Percentiles rank a stretch among this genome's conserved stretches.
These are phyloP conservation scores for Heterotilapia buettikoferi DNA, from an alignment of 2,113 vertebrate genomes.

Conservation along the genomic window DNA sequence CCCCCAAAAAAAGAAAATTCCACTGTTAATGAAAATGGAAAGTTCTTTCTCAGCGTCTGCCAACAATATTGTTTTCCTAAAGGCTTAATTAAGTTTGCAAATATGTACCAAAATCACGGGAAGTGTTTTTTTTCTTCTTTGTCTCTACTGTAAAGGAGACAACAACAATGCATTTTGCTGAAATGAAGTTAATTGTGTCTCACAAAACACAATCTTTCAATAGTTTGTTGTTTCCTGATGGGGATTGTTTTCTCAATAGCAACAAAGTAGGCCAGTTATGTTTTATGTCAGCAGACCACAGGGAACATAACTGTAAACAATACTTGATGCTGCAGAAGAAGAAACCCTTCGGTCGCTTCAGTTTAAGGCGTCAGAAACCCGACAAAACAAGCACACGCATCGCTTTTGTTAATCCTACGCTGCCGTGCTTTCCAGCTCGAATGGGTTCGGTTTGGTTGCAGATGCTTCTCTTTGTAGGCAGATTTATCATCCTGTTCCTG, in stretches of 20 bases:
- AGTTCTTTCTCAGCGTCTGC: constrained; percentile 51
- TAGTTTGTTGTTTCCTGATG: constrained; percentile 18
- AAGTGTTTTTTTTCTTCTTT: neutral
- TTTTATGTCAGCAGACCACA: constrained; percentile 5
- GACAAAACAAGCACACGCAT: constrained; percentile 4
- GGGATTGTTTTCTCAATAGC: constrained; percentile 23
- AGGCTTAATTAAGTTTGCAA: constrained; percentile 53
- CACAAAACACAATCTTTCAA: neutral
- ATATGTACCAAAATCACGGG: constrained; percentile 25
- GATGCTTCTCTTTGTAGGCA: neutral
- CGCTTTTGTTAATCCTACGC: neutral
- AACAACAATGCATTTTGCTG: neutral
- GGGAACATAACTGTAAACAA: constrained; percentile 6
- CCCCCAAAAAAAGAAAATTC: constrained; percentile 42
- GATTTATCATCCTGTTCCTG: neutral
- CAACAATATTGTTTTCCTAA: constrained; percentile 70
- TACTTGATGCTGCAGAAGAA: neutral
- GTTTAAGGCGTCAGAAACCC: neutral
- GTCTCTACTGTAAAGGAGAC: neutral
- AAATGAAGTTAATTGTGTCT: constrained; percentile 27
- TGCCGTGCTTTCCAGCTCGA: neutral
- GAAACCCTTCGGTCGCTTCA: neutral
- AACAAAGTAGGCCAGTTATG: constrained; percentile 3
- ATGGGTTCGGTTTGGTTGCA: neutral
- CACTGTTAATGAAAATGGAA: constrained; percentile 68